Percentiles rank a stretch among this genome's conserved stretches.
Conservation (phyloP, 2,888 invertebrate species). For the Oscheius onirici region DNA sequence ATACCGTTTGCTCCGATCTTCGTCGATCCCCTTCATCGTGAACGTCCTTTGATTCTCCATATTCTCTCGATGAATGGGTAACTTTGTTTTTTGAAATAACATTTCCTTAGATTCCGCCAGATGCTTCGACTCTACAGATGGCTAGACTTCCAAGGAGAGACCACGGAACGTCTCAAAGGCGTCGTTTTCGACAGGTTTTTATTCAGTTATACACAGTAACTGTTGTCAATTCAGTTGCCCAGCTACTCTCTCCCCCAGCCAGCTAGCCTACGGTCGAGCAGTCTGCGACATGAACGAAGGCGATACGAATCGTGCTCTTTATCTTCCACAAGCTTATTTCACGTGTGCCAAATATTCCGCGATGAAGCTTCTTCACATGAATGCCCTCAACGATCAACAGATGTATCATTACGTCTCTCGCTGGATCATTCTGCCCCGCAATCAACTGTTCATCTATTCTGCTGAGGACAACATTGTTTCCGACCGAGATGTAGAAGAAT, state of each 20-base stretch:
- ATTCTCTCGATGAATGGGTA: conserved; percentile 9
- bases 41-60: conserved; percentile 11
- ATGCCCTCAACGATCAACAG: not conserved
- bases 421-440: conserved; percentile 11
- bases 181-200: conserved; percentile 13
- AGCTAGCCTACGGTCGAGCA: not conserved
- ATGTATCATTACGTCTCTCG: conserved; percentile 9
- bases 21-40: conserved; percentile 6
- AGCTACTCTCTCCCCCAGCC: not conserved
- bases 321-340: not conserved
- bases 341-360: not conserved
- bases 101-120: conserved; percentile 3
- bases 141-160: conserved; percentile 14
- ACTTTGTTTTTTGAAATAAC: too few species aligned
- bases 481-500: not conserved
- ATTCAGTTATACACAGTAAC: not conserved
- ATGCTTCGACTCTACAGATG: conserved; percentile 12
- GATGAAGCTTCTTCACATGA: not conserved
- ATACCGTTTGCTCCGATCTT: conserved; percentile 16
- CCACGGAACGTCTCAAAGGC: not conserved
- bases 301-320: not conserved
- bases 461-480: not conserved
- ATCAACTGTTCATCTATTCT: conserved; percentile 3
- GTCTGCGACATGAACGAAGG: not conserved
- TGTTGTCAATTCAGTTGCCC: not conserved